Base-by-base conservation (phyloP, 2,113 vertebrate genomes). In the Sphaerodactylus townsendi region DNA sequence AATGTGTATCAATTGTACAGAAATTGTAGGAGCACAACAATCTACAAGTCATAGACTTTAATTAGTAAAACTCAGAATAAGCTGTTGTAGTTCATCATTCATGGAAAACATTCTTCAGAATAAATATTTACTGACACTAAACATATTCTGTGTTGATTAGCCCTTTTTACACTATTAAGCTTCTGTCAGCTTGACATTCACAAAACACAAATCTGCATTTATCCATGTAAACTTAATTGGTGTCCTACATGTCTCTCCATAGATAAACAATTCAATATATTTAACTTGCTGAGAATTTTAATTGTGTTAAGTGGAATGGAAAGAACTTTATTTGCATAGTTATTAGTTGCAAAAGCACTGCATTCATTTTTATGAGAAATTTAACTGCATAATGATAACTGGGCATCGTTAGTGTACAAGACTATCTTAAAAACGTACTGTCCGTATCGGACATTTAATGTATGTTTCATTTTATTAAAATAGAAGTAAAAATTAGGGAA, bases 141-240 rank as follows among this genome's bases (percentile, higher is more conserved):
- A 93, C 89, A 93, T 94, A 95, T 95, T 93, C 93, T 92, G 91
- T 86, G 94, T 93, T 95, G 94, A 95, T 95, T 95, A 92, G 95
- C 82, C 94, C 91, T 95, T 95, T 83, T 94, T 95, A 92, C 90
- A 95, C 85, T 86, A 95, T 91, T 94, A 92, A 90, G 91, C 91
- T 93, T 92, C 95, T 95, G 93, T 94, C 93, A 93, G 91, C 86
- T 93, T 93, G 87, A 93, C 62, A 50, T 85, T 88, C 90, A 83
- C 92, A 93, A 78, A 95, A 94, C 81, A 92, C 86, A 93, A 94
- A 93, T 94, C 92, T 92, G 89, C 90, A 90, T 94, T 94, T 95
- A 93, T 90, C 93, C 87, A 85, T 90, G 91, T 93, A 94, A 91
- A 94, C 86, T 92, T 95, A 94, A 95, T 92, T 95, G 89, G 91